Percentiles rank a stretch among this genome's conserved stretches.
Conservation (phyloP, 2,797 vertebrate species). For the Paguma larvata region DNA sequence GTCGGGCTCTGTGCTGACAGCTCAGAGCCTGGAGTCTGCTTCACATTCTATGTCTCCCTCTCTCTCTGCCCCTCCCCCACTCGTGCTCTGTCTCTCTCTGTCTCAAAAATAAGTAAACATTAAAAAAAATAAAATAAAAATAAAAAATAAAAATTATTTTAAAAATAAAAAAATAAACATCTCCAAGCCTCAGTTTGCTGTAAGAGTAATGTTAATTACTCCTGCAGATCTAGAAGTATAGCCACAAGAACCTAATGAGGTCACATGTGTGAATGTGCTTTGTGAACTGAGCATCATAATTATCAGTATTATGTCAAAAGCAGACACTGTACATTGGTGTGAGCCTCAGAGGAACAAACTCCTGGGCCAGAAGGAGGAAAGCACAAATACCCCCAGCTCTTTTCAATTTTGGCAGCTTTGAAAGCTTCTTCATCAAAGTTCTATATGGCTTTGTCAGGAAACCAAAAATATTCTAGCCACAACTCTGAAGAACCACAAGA, state of each 20-base stretch:
- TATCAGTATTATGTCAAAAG: not conserved
- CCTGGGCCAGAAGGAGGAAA: not conserved
- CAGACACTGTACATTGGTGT: not conserved
- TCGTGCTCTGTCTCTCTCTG: no score
- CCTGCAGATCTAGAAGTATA: not conserved
- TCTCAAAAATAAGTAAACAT: no score
- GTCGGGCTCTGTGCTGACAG: no score
- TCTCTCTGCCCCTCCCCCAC: no score
- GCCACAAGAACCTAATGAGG: not conserved
- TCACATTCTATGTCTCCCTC: no score
- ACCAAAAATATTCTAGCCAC: constrained; percentile 70
- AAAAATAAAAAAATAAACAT: no score
- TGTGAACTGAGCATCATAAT: not conserved
- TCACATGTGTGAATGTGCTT: not conserved
- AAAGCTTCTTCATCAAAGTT: constrained; percentile 49
- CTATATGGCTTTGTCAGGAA: constrained; percentile 59
- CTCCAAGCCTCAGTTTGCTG: not conserved
- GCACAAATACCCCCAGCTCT: not conserved
- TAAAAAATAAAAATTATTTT: no score
- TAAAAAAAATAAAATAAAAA: no score
- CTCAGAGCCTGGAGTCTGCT: no score
- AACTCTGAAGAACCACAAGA: constrained; percentile 44
- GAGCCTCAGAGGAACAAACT: not conserved
- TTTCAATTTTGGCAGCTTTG: not conserved
- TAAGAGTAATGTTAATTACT: not conserved